Evolutionary conservation across 2,113 vertebrate genomes (phyloP).

Genomic region (Nothobranchius kuhntae): DNA sequence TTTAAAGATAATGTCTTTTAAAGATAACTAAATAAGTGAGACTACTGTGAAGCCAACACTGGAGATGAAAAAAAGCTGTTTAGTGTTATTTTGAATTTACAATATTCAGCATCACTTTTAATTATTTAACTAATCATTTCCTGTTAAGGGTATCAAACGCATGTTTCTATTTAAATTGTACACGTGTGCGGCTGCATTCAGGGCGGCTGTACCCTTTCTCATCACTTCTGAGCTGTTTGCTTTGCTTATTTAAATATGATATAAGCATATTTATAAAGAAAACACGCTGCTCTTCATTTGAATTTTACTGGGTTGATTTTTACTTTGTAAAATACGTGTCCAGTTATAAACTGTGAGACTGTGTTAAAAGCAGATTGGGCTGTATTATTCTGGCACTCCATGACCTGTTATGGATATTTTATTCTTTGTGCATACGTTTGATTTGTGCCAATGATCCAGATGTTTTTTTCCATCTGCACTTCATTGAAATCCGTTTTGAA

Average conservation of each 20-base stretch:
- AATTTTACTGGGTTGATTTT: constrained; percentile 26
- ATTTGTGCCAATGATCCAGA: constrained; percentile 42
- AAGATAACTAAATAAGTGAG: constrained; percentile 13
- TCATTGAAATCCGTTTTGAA: constrained; percentile 14
- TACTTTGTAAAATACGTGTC: constrained; percentile 19
- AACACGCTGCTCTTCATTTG: neutral
- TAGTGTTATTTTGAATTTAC: constrained; percentile 18
- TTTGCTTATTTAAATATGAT: constrained; percentile 8
- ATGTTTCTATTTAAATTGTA: neutral
- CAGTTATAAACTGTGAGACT: neutral
- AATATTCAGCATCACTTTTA: constrained; percentile 20
- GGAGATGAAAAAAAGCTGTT: constrained; percentile 10
- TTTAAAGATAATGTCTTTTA: too few species aligned
- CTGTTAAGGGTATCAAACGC: neutral
- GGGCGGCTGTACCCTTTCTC: neutral
- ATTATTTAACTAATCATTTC: constrained; percentile 21
- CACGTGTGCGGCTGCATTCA: neutral
- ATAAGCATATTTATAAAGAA: neutral
- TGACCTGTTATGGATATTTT: neutral
- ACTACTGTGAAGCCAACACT: constrained; percentile 59
- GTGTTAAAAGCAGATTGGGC: neutral
- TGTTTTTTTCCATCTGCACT: constrained; percentile 46
- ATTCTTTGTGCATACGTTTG: neutral
- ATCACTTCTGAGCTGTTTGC: constrained; percentile 8
- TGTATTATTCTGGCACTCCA: neutral